These are phyloP conservation scores for Silurus glanis DNA, from an alignment of 2,113 vertebrate genomes.

Conservation along the genomic window DNA sequence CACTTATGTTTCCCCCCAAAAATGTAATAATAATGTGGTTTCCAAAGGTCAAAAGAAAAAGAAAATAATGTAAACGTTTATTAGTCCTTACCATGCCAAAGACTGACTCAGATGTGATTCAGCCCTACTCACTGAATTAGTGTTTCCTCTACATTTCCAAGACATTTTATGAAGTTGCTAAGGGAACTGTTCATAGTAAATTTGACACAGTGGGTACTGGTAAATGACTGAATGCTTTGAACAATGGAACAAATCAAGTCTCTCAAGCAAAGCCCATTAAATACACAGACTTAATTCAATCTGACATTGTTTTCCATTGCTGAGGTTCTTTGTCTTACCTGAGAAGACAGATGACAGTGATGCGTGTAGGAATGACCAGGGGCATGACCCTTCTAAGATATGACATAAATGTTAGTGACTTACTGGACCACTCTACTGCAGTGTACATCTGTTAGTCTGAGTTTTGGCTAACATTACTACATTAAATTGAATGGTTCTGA, in stretches of 20 bases:
- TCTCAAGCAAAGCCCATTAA: conserved; percentile 20
- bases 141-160: conserved; percentile 23
- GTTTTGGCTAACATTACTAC: not conserved
- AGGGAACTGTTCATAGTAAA: not conserved
- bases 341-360: conserved; percentile 20
- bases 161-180: conserved; percentile 15
- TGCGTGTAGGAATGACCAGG: conserved; percentile 16
- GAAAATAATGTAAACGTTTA: conserved; percentile 38
- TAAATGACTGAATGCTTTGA: conserved; percentile 10
- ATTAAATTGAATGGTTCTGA: not conserved
- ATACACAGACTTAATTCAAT: conserved; percentile 35
- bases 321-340: conserved; percentile 14
- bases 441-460: not conserved
- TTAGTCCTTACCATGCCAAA: conserved; percentile 14
- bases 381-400: not conserved
- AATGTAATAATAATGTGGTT: not conserved
- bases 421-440: not conserved
- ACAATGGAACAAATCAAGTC: not conserved
- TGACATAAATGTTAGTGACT: not conserved
- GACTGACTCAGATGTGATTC: conserved; percentile 33
- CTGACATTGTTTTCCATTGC: conserved; percentile 41
- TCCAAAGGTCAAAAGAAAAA: conserved; percentile 28
- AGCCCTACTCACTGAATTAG: conserved; percentile 26
- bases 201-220: not conserved
- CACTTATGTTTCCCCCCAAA: conserved; percentile 8